Evolutionary conservation across 2,797 vertebrate species (phyloP), one percentile per base, ranked within the genome.

Genomic region (Zenarchopterus dispar): DNA sequence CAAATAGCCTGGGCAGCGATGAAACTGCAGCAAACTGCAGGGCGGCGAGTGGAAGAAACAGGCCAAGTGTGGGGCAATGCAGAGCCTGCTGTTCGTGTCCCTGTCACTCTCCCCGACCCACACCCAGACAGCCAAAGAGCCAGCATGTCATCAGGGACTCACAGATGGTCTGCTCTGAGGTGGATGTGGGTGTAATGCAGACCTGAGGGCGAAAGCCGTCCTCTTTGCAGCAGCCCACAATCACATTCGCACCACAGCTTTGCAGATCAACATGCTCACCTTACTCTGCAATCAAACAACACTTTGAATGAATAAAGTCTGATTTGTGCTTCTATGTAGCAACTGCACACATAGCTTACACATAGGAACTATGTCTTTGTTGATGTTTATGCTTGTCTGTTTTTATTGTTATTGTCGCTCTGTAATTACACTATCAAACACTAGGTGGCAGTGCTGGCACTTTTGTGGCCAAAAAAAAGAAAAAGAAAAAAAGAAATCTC

Each of bases 151-250:
- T 86, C 84, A 80, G 88, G 78, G 79, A 85, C 72, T 65, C 75
- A 5, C 89, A 92, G 89, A 91, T 91, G 88, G 87, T 74, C 62
- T 10, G 52, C 84, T 89, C 75, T 73, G 77, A 82, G 86, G 84
- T 91, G 81, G 58, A 89, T 81, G 86, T 87, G 84, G 87, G 88
- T 84, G 84, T 86, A 81, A 85, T 75, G 55, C 72, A 77, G 85
- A 91, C 89, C 83, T 78, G 68, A 83, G 86, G 89, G 85, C 52
- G 58, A 67, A 70, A 81, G 70, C 49, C 59, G 59, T 83, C 80
- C 78, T 85, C 80, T 80, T 70, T 87, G 77, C 84, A 64, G 76
- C 72, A 87, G 73, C 78, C 84, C 70, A 76, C 77, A 69, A 84
- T 82, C 56, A 67, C 55, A 83, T 81, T 81, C 73, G 79, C 80